Percentiles rank a stretch among this genome's conserved stretches.
These are phyloP conservation scores for Neotoxoptera formosana DNA, from an alignment of 1,140 invertebrate species.

Conservation along the genomic window DNA sequence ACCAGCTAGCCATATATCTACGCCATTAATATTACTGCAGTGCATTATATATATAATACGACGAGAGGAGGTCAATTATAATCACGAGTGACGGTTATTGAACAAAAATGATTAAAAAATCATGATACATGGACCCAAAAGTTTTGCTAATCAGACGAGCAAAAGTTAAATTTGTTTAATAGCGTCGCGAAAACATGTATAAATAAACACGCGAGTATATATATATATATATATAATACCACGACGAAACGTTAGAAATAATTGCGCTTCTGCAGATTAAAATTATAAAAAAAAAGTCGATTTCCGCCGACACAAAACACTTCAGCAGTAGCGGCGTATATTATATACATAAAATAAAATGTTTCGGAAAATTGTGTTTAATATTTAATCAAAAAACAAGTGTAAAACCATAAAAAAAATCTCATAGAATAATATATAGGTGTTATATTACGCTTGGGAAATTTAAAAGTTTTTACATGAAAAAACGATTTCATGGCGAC, in stretches of 20 bases:
- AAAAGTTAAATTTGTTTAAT: slow-evolving; percentile 39
- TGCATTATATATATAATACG: background rate
- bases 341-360: background rate
- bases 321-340: background rate
- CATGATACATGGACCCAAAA: slow-evolving; percentile 2
- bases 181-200: background rate
- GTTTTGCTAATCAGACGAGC: background rate
- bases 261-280: background rate
- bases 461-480: slow-evolving; percentile 42
- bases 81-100: background rate
- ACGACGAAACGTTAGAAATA: background rate
- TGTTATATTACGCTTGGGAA: slow-evolving; percentile 42
- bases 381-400: slow-evolving; percentile 43
- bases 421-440: slow-evolving; percentile 10
- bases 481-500: slow-evolving; percentile 31
- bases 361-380: background rate
- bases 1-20: background rate
- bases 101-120: slow-evolving; percentile 16
- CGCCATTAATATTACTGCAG: background rate
- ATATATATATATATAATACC: no score
- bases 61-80: background rate
- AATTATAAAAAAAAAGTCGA: background rate
- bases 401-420: slow-evolving; percentile 19
- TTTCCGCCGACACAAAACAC: background rate
- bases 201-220: background rate